Percentiles rank a stretch among this genome's conserved stretches.
Evolutionary conservation across 2,113 vertebrate species (phyloP).

Genomic region (Phodopus roborovskii): DNA sequence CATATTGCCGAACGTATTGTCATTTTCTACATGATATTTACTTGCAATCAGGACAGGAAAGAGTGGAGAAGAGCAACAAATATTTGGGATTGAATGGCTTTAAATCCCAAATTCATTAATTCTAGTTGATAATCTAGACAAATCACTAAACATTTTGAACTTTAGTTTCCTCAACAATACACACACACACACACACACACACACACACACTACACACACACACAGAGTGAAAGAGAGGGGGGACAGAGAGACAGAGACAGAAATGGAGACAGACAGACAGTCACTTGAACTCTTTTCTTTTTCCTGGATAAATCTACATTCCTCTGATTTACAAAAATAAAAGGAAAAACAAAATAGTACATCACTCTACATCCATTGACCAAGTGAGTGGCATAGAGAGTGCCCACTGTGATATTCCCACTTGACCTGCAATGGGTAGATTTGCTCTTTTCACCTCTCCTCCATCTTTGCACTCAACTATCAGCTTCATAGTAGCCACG

Average conservation of each 20-base stretch:
- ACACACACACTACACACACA: too few relatives aligned
- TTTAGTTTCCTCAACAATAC: background rate
- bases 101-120: background rate
- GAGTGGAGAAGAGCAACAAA: background rate
- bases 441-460: background rate
- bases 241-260: background rate
- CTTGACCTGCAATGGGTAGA: background rate
- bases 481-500: background rate
- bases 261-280: background rate
- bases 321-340: background rate
- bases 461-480: background rate
- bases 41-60: background rate
- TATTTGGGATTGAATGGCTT: background rate
- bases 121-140: conserved; percentile 16
- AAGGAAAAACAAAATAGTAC: too few relatives aligned
- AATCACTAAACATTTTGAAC: background rate
- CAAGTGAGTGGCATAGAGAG: background rate
- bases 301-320: background rate
- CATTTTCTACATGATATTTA: background rate
- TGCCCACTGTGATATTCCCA: background rate
- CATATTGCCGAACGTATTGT: background rate
- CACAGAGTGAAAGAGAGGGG: background rate
- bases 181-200: too few relatives aligned
- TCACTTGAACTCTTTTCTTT: background rate
- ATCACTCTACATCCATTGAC: background rate